Conservation (phyloP, 2,888 invertebrate species). For the Herminia tarsipennalis region DNA sequence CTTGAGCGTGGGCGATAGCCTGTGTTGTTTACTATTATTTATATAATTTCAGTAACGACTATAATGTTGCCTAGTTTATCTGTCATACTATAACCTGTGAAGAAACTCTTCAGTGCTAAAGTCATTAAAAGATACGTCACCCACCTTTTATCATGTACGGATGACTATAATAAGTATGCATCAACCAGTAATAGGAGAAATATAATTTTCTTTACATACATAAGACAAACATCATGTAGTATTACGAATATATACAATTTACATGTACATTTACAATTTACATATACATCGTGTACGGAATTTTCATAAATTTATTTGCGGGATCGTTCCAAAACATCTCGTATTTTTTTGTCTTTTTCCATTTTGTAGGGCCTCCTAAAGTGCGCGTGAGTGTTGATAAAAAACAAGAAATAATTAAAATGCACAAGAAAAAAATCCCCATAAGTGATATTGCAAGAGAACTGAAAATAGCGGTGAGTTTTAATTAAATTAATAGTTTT, state of each 20-base stretch:
- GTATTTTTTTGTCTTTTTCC: conserved; percentile 5
- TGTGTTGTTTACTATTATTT: too few relatives aligned
- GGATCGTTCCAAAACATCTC: background rate
- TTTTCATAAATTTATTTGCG: background rate
- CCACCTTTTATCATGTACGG: background rate
- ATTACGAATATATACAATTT: too few relatives aligned
- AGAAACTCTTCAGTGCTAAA: too few relatives aligned
- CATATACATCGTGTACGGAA: too few relatives aligned
- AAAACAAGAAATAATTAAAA: background rate
- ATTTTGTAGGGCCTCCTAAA: conserved; percentile 6
- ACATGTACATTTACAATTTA: too few relatives aligned
- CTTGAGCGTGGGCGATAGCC: too few relatives aligned
- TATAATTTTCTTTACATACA: background rate
- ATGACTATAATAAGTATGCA: conserved; percentile 2
- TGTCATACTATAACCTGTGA: too few relatives aligned
- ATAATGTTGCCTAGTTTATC: too few relatives aligned
- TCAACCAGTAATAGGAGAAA: background rate
- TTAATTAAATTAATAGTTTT: too few relatives aligned
- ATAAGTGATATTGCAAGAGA: background rate
- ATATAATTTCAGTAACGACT: too few relatives aligned
- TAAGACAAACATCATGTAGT: too few relatives aligned
- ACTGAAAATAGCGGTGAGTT: background rate
- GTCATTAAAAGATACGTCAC: background rate
- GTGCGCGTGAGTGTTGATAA: conserved; percentile 1
- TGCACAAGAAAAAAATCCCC: background rate